Evolutionary conservation across 2,113 vertebrate species (phyloP), one percentile per base, ranked within the genome.

Genomic region (Sinosuthora webbiana): DNA sequence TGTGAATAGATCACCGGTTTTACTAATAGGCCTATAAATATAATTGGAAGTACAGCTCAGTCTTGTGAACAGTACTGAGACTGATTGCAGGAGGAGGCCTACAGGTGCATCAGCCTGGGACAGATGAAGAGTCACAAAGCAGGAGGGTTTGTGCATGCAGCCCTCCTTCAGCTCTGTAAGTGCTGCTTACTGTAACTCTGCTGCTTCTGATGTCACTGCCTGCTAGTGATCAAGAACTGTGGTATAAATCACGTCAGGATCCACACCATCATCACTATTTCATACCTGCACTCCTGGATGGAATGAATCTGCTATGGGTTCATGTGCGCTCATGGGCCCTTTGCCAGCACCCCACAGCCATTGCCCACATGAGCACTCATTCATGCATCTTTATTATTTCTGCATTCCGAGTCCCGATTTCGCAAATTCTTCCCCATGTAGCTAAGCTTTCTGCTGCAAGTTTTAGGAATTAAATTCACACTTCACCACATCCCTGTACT

Each of bases 11-110:
- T 95, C 84, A 89, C 80, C 5, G 7, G 60, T 56, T 96, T 93
- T 92, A 84, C 87, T 96, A 96, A 92, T 92, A 94, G 83, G 57
- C 30, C 94, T 82, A 95, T 95, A 95, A 95, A 96, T 96, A 96
- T 76, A 95, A 89, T 91, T 85, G 81, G 93, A 91, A 78, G 56
- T 53, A 87, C 0, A 0, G 35, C 47, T 94, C 83, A 68, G 60
- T 23, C 89, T 56, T 68, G 89, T 78, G 83, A 92, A 44, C 76
- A 37, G 83, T 53, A 52, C 80, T 64, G 80, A 95, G 90, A 89
- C 84, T 82, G 84, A 89, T 87, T 87, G 52, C 91, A 87, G 73
- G 33, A 89, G 60, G 69, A 92, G 74, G 65, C 57, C n/a, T 89
- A 64, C 49, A 68, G 69, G 69, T 7, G 0, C 65, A 52, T 57